Evolutionary conservation across 37 sponge, comb jelly and placozoan species (phyloP).

Genomic region (Hexactinellida sp.): DNA sequence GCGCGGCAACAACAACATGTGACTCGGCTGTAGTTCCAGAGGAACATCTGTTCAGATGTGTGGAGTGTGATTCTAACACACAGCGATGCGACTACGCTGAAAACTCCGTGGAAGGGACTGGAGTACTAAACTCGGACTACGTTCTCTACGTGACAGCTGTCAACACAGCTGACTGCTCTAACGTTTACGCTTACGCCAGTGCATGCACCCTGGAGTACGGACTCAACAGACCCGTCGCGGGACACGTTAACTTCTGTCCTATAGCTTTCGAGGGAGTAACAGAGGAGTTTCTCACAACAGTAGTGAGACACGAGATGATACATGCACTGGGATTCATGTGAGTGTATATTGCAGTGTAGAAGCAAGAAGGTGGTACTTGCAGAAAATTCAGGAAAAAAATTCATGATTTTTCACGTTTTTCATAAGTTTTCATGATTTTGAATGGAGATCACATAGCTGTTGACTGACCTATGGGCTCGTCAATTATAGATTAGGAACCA

Average conservation of each 20-base stretch:
- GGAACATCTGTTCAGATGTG: slow-evolving; percentile 22
- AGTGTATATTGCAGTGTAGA: no score
- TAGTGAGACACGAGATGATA: slow-evolving; percentile 59
- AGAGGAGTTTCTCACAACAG: slow-evolving; percentile 18
- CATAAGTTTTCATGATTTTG: no score
- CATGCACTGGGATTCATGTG: slow-evolving; percentile 54
- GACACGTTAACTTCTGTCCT: slow-evolving; percentile 67
- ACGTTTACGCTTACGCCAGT: slow-evolving; percentile 46
- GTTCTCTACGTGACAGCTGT: slow-evolving; percentile 57
- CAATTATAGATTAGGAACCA: no score
- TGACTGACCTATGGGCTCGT: no score
- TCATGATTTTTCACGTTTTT: no score
- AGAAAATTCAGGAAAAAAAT: no score
- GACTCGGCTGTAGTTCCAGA: neutral
- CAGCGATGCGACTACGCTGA: neutral
- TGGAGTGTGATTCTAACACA: slow-evolving; percentile 22
- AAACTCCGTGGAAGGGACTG: slow-evolving; percentile 32
- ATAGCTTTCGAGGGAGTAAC: neutral
- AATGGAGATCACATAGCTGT: no score
- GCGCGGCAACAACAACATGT: neutral
- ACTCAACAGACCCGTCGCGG: slow-evolving; percentile 58
- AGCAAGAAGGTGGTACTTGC: no score
- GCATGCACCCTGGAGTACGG: slow-evolving; percentile 44
- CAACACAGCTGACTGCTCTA: neutral
- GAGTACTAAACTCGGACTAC: slow-evolving; percentile 48